phyloP scores from a whole-genome alignment of 2,888 invertebrate genomes.

The Allophyes oxyacanthae region DNA sequence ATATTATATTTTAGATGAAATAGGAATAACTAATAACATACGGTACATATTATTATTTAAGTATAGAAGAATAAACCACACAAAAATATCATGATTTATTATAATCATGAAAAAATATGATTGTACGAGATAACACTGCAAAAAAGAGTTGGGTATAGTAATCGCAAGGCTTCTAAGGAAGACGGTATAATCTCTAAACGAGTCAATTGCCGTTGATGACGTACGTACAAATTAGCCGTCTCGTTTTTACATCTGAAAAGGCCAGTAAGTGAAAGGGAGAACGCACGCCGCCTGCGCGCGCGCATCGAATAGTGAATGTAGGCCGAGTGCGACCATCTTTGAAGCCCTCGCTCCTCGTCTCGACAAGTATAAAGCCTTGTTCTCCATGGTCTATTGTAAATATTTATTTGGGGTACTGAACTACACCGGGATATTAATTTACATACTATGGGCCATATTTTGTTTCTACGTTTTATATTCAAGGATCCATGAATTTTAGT shows the following conservation, averaged over 20 bases:
- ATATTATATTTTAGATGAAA: no score
- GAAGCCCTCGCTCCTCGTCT: constrained; percentile 83
- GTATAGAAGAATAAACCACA: no score
- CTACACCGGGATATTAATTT: neutral
- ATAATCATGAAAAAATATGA: constrained; percentile 5
- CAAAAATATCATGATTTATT: no score
- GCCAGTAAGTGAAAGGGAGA: constrained; percentile 73
- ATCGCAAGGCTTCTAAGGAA: constrained; percentile 73
- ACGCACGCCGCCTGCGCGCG: constrained; percentile 71
- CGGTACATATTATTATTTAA: no score
- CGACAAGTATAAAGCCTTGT: constrained; percentile 77
- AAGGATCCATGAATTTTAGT: no score
- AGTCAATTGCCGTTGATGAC: constrained; percentile 72
- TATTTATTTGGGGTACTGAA: neutral
- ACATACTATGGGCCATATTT: neutral
- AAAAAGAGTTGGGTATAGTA: constrained; percentile 51
- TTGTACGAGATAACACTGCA: constrained; percentile 47
- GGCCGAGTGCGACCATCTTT: constrained; percentile 87
- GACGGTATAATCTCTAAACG: constrained; percentile 69
- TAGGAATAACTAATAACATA: no score
- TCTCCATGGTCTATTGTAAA: constrained; percentile 57
- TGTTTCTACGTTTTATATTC: neutral
- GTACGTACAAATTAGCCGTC: constrained; percentile 63
- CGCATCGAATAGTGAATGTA: constrained; percentile 87
- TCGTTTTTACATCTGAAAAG: constrained; percentile 58